Conservation (phyloP, 2,888 invertebrate genomes). For the Platypus cylindrus region DNA sequence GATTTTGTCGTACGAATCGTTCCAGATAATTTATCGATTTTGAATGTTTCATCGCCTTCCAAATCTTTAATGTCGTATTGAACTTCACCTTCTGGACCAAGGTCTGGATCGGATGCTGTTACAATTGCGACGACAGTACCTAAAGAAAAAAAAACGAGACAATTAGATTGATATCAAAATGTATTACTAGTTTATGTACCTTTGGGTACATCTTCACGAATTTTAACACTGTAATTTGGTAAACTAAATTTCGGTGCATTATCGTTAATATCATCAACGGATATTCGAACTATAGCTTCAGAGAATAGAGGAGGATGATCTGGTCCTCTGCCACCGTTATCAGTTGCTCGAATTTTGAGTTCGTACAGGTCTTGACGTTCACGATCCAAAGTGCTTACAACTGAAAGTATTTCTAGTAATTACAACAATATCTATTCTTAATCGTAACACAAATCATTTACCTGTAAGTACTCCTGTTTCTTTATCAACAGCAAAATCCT, state of each 20-base stretch:
- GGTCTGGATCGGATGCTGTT: slow-evolving; percentile 73
- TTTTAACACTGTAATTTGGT: slow-evolving; percentile 60
- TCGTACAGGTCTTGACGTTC: slow-evolving; percentile 75
- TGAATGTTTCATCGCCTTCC: slow-evolving; percentile 58
- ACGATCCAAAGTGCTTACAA: slow-evolving; percentile 44
- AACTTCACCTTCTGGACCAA: slow-evolving; percentile 69
- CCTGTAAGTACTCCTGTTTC: slow-evolving; percentile 56
- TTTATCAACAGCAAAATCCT: slow-evolving; percentile 68
- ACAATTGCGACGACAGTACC: slow-evolving; percentile 80
- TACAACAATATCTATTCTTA: not conserved
- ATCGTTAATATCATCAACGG: slow-evolving; percentile 84
- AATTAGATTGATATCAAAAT: too few relatives aligned
- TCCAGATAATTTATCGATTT: slow-evolving; percentile 74
- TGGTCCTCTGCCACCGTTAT: slow-evolving; percentile 48
- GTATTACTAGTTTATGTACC: too few relatives aligned
- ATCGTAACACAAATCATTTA: slow-evolving; percentile 5
- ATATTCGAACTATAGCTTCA: slow-evolving; percentile 69
- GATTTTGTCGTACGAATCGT: slow-evolving; percentile 65
- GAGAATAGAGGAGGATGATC: slow-evolving; percentile 53
- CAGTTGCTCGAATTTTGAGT: slow-evolving; percentile 64
- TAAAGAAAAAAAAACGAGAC: slow-evolving; percentile 1
- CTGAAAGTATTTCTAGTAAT: slow-evolving; percentile 7
- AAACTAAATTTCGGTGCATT: slow-evolving; percentile 74
- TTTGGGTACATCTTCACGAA: slow-evolving; percentile 81
- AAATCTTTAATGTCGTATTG: slow-evolving; percentile 66